Evolutionary conservation across 2,797 vertebrate genomes (phyloP), one percentile per base, ranked within the genome.

Genomic region (Hydrocynus forskahlii): DNA sequence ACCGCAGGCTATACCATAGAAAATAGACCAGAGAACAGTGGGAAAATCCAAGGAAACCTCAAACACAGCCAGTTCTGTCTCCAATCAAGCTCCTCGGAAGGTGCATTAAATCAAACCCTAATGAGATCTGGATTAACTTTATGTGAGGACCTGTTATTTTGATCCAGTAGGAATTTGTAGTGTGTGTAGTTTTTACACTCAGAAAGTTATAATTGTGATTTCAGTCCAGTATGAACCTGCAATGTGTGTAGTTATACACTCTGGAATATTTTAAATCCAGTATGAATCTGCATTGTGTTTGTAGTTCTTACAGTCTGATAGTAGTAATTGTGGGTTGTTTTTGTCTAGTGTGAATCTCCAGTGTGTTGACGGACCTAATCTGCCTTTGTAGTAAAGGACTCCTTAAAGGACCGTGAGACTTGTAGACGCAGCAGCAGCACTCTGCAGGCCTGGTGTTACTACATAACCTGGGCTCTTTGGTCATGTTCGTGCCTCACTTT

Each of bases 381-480:
- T 63, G 10, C 23, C 38, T 64, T 73, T 79, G 64, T 48, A 81
- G 74, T 59, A 13, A 80, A 74, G 73, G 69, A 38, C 0, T 16
- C 43, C 14, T n/a, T 2, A 10, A 72, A 77, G 55, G 76, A 43
- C 6, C 29, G 8, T 1, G 29, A 40, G 9, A 21, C 48, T 48
- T 80, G 23, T 38, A 67, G 55, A 9, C 10, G 40, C 14, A 60
- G 70, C 73, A 64, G n/a, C 16, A 75, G 40, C 55, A 38, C 45
- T 48, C n/a, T 82, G 7, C 86, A 75, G 9, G 77, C 23, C 12
- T 91, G 92, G 91, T 86, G 87, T 80, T 81, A 76, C 48, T 85
- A 64, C 40, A 6, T 88, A n/a, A 90, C 89, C 7, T 96, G 94
- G 95, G 43, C 35, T 0, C 7, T 94, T 3, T 96, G 94, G 83